Evolutionary conservation across 2,113 vertebrate genomes (phyloP), one percentile per base, ranked within the genome.

Genomic region (Ascaphus truei): DNA sequence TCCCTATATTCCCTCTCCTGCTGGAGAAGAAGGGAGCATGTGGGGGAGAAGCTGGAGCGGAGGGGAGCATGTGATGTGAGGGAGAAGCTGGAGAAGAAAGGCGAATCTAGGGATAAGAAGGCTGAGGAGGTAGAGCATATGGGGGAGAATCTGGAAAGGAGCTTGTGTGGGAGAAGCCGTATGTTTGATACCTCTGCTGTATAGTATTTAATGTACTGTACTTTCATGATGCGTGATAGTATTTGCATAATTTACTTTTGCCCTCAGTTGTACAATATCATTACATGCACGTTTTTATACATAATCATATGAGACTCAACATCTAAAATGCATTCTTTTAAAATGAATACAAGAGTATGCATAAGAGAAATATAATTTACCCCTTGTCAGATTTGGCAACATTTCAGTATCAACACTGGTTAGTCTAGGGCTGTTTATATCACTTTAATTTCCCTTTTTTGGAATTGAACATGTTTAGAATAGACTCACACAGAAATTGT

Each of bases 281-380:
- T n/a, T n/a, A n/a, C n/a, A n/a, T n/a, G n/a, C n/a, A n/a, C n/a
- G n/a, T n/a, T n/a, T n/a, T n/a, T n/a, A n/a, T n/a, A n/a, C n/a
- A n/a, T n/a, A n/a, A 33, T 15, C 9, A 20, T 69, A 16, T 51
- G 16, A n/a, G 15, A n/a, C 15, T 30, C 18, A 31, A 29, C 50
- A 51, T 11, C 31, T 27, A 1, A 27, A 59, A 51, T 51, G n/a
- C 41, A 69, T 51, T 68, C 48, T 68, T 50, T 57, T 12, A 59
- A 45, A 59, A 13, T 4, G n/a, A 37, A 33, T 51, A 60, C 43
- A 59, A 59, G 66, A 66, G 56, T 7, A 51, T 30, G 66, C 55
- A 69, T 50, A 26, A 37, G 22, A 60, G 16, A 51, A 59, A 16
- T 37, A 13, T 50, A 20, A 69, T 69, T 69, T 69, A 60, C 41